Evolutionary conservation across 1,140 invertebrate species (phyloP).

Genomic region (Drosophila burlai): DNA sequence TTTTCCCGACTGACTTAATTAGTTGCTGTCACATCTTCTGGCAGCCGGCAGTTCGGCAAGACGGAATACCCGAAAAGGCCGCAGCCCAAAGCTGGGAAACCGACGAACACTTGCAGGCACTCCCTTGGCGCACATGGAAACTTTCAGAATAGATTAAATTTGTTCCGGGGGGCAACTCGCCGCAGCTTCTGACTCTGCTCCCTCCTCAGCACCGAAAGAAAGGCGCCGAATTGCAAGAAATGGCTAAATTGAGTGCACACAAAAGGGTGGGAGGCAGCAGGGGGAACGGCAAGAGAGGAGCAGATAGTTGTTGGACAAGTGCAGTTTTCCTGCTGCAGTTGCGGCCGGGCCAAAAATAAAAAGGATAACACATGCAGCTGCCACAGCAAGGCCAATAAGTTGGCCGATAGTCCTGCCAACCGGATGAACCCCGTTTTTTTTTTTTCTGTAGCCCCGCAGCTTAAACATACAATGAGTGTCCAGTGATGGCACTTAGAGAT

Average conservation of each 20-base stretch:
- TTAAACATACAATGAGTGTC: background rate
- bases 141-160: slow-evolving; percentile 71
- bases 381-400: slow-evolving; percentile 42
- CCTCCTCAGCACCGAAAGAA: slow-evolving; percentile 27
- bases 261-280: slow-evolving; percentile 15
- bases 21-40: slow-evolving; percentile 55
- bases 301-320: slow-evolving; percentile 52
- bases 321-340: slow-evolving; percentile 50
- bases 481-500: slow-evolving; percentile 6
- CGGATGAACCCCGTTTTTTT: slow-evolving; percentile 27
- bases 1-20: slow-evolving; percentile 58
- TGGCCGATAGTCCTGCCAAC: slow-evolving; percentile 33
- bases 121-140: slow-evolving; percentile 56
- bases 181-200: slow-evolving; percentile 1
- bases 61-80: slow-evolving; percentile 25
- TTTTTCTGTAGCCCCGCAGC: slow-evolving; percentile 3
- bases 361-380: slow-evolving; percentile 48
- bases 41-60: slow-evolving; percentile 31
- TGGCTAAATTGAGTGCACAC: slow-evolving; percentile 71
- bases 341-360: slow-evolving; percentile 52
- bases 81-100: slow-evolving; percentile 15
- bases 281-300: background rate
- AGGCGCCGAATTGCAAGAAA: slow-evolving; percentile 57
- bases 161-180: slow-evolving; percentile 20
- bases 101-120: slow-evolving; percentile 32